Conservation (phyloP, 1,140 invertebrate species). For the Cataglyphis hispanica region DNA sequence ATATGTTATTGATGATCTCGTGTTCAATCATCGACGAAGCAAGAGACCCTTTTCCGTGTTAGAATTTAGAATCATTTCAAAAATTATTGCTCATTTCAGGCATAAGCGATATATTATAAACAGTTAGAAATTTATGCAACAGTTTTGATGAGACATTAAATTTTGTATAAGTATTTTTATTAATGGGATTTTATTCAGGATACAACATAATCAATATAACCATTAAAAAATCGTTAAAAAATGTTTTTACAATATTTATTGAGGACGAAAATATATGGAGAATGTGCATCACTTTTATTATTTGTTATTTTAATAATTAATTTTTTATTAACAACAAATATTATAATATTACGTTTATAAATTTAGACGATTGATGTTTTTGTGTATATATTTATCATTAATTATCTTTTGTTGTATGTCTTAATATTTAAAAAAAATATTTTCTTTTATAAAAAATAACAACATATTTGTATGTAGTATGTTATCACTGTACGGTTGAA, state of each 20-base stretch:
- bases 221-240: neutral
- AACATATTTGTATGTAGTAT: neutral
- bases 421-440: neutral
- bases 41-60: neutral
- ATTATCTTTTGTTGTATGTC: neutral
- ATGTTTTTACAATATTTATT: neutral
- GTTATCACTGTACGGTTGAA: neutral
- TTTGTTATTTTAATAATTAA: constrained; percentile 12
- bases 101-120: neutral
- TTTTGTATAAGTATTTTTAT: neutral
- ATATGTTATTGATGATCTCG: constrained; percentile 24
- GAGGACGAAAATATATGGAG: neutral
- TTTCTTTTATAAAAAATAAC: neutral
- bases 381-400: neutral
- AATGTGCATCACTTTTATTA: neutral
- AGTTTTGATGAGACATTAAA: neutral
- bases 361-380: neutral
- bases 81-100: neutral
- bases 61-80: constrained; percentile 9
- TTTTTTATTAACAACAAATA: constrained; percentile 1
- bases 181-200: constrained; percentile 1
- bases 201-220: neutral
- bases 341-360: neutral
- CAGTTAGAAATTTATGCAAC: neutral
- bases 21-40: neutral